phyloP scores from a whole-genome alignment of 2,797 vertebrate species.

The Notolepis coatsorum region DNA sequence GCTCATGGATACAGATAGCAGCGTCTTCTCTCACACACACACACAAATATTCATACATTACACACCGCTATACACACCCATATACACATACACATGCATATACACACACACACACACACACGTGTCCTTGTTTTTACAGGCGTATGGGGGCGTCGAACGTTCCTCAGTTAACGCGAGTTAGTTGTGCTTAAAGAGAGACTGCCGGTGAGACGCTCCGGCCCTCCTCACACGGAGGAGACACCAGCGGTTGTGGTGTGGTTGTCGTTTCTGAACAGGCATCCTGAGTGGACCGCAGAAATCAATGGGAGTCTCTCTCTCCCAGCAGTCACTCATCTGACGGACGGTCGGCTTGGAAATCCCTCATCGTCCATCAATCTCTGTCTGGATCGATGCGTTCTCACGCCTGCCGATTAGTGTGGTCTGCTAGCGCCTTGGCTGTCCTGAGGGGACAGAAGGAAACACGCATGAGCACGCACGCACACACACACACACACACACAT shows the following conservation, averaged over 20 bases:
- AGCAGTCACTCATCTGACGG: not conserved
- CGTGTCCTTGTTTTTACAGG: not conserved
- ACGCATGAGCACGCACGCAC: not conserved
- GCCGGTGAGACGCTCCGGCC: not conserved
- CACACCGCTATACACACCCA: too few species aligned
- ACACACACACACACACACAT: too few species aligned
- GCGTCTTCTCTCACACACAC: too few species aligned
- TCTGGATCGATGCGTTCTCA: conserved; percentile 21
- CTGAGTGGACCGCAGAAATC: conserved; percentile 24
- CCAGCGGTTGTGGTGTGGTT: not conserved
- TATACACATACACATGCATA: not conserved
- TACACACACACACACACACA: not conserved
- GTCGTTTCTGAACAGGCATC: not conserved
- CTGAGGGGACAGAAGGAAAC: not conserved
- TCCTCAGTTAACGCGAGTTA: too few species aligned
- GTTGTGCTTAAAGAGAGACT: not conserved
- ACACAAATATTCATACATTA: too few species aligned
- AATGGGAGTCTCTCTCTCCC: conserved; percentile 7
- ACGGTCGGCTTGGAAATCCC: conserved; percentile 8
- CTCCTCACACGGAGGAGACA: not conserved
- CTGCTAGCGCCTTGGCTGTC: not conserved
- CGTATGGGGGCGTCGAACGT: not conserved
- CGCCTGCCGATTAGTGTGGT: conserved; percentile 1
- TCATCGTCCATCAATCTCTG: conserved; percentile 36
- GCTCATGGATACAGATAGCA: too few species aligned